Conservation (phyloP, 2,797 vertebrate genomes). For the Takifugu ocellatus region DNA sequence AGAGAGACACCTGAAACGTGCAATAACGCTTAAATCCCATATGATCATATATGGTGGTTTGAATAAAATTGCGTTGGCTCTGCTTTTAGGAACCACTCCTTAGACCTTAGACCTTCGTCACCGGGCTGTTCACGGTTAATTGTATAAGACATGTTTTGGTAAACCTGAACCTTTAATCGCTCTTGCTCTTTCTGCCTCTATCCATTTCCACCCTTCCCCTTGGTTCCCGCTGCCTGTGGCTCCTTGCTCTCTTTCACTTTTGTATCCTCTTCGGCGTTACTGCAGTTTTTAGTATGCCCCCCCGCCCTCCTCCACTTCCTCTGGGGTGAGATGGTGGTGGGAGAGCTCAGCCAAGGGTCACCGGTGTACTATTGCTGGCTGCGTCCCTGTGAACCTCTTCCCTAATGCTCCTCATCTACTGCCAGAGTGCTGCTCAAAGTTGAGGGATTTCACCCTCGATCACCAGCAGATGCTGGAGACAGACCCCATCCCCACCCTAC, state of each 20-base stretch:
- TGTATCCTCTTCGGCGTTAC: constrained; percentile 39
- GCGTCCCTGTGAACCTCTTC: constrained; percentile 47
- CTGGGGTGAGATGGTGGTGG: constrained; percentile 63
- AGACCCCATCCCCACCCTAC: constrained; percentile 38
- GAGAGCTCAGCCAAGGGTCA: constrained; percentile 79
- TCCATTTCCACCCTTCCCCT: constrained; percentile 44
- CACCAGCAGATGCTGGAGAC: constrained; percentile 49
- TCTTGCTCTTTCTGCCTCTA: constrained; percentile 44
- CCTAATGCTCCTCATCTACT: constrained; percentile 52
- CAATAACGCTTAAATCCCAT: constrained; percentile 14
- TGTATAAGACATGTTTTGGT: constrained; percentile 72
- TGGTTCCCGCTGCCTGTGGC: constrained; percentile 48
- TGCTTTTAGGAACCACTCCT: constrained; percentile 53
- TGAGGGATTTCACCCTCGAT: constrained; percentile 60
- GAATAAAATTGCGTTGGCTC: constrained; percentile 55
- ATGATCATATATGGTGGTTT: constrained; percentile 48
- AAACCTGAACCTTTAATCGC: constrained; percentile 70
- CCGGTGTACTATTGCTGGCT: constrained; percentile 58
- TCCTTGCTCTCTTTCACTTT: constrained; percentile 42
- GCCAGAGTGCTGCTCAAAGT: constrained; percentile 57
- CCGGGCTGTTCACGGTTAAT: constrained; percentile 60
- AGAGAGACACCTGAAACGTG: constrained; percentile 52
- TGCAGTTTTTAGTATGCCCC: constrained; percentile 50
- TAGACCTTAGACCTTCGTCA: constrained; percentile 39
- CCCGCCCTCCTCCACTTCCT: constrained; percentile 63